Conservation (phyloP, 1,140 invertebrate species). For the Habropoda laboriosa region DNA sequence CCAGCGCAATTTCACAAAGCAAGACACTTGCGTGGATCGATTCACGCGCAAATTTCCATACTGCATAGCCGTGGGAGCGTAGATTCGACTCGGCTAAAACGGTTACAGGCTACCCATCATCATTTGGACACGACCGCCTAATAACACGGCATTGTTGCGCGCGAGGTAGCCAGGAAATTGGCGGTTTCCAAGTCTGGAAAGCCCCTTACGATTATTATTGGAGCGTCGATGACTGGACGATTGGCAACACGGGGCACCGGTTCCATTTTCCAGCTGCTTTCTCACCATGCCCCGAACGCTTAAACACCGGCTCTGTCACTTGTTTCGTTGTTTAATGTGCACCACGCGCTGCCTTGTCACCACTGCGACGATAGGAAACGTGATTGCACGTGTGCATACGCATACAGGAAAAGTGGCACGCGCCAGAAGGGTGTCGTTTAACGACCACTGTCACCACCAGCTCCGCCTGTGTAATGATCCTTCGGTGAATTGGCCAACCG, state of each 20-base stretch:
- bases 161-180: constrained; percentile 19
- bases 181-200: not conserved
- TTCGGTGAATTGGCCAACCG: constrained; percentile 11
- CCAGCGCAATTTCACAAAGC: too few relatives aligned
- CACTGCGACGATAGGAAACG: not conserved
- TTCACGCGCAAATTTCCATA: too few relatives aligned
- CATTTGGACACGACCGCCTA: not conserved
- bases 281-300: too few relatives aligned
- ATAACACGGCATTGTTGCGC: constrained; percentile 21
- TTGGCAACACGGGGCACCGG: not conserved
- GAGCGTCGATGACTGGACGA: constrained; percentile 2
- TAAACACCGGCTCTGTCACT: constrained; percentile 4
- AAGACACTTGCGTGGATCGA: too few relatives aligned
- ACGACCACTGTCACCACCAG: constrained; percentile 17
- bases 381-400: not conserved
- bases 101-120: not conserved
- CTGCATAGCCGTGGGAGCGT: too few relatives aligned
- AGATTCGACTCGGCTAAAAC: not conserved
- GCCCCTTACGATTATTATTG: not conserved
- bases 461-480: not conserved
- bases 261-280: constrained; percentile 5
- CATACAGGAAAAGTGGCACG: constrained; percentile 19
- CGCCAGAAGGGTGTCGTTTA: constrained; percentile 25
- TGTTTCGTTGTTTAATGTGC: constrained; percentile 6
- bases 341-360: not conserved